Evolutionary conservation across 2,797 vertebrate genomes (phyloP), one percentile per base, ranked within the genome.

Genomic region (Sebastes vulpes): DNA sequence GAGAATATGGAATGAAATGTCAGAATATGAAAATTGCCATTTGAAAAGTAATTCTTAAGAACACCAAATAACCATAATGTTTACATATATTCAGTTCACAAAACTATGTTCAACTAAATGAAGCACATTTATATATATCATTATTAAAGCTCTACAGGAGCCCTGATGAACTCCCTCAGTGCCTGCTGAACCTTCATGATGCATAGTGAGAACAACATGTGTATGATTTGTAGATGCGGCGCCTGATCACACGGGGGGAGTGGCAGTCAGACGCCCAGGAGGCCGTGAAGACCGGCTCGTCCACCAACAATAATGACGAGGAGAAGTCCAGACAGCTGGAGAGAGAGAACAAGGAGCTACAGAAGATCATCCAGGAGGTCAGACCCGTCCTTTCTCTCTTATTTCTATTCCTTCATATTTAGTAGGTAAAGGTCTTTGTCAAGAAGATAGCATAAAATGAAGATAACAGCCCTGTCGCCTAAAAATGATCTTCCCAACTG

Each of bases 261-360:
- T 98, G 98, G 98, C 98, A 98, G 94, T 97, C 98, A 0, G 97
- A 98, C 87, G 96, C 97, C 3, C 97, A 98, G 95, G 98, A 98
- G 91, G 97, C 97, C 38, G 97, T 97, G 96, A 98, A 98, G 87
- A 98, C 98, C 0, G 97, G 97, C 0, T 98, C 97, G 0, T 98
- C 98, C 35, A 98, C 97, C 86, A 98, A 98, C 89, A 98, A 98
- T 93, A 98, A 98, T 0, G 97, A 98, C 5, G 98, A 98, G 81
- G 98, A 98, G 91, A 98, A 98, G 38, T 98, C 97, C 4, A 95
- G 97, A 12, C 95, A 98, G 53, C 80, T 98, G 92, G 97, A 98
- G 91, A 95, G 97, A 79, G 97, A 98, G 86, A 98, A 98, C 90
- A 95, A 97, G 1, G 97, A 98, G 74, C 91, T 98, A 35, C 97